Conservation (phyloP, 2,888 invertebrate genomes). For the Pandemis corylana region DNA sequence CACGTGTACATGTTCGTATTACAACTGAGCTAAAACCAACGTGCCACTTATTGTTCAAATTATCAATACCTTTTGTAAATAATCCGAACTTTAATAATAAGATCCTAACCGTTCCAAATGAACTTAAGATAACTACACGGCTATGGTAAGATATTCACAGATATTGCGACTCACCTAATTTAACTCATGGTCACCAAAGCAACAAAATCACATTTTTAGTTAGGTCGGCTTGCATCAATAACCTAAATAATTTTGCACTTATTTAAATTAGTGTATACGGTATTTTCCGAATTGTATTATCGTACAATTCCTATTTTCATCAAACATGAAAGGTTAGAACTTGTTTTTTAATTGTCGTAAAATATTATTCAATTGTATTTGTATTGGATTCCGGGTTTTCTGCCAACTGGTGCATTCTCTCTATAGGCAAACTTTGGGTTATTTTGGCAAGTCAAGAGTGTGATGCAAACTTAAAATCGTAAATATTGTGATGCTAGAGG, state of each 20-base stretch:
- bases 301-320: not conserved
- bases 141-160: not conserved
- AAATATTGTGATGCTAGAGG: too few species aligned
- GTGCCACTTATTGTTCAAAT: constrained; percentile 51
- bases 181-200: constrained; percentile 7
- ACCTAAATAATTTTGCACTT: not conserved
- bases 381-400: constrained; percentile 41
- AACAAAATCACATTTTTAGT: constrained; percentile 12
- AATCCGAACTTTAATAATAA: constrained; percentile 8
- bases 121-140: not conserved
- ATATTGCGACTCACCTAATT: constrained; percentile 38
- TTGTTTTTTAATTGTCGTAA: constrained; percentile 21
- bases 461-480: not conserved
- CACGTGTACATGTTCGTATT: constrained; percentile 46
- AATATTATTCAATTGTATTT: constrained; percentile 45
- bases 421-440: not conserved
- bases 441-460: not conserved
- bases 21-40: constrained; percentile 44
- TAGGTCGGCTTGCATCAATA: not conserved
- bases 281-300: not conserved
- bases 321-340: constrained; percentile 29
- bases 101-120: not conserved
- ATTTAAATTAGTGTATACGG: not conserved
- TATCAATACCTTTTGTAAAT: constrained; percentile 42
- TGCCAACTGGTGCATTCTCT: constrained; percentile 26